Evolutionary conservation across 2,888 invertebrate species (phyloP).

Genomic region (Hetaerina titia): DNA sequence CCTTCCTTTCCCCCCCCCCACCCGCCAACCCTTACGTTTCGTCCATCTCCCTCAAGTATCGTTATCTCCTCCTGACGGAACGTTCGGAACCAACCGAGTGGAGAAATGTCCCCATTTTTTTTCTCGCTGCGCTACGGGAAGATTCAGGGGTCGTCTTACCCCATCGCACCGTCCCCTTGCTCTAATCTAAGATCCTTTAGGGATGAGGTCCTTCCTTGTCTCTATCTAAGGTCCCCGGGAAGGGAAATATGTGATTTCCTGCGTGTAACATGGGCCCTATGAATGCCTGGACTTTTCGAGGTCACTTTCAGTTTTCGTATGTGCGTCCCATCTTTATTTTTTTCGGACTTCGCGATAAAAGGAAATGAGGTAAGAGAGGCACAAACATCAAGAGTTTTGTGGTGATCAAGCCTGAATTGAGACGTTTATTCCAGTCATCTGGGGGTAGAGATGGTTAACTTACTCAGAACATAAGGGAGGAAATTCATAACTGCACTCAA

Average conservation of each 20-base stretch:
- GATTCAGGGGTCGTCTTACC: conserved; percentile 22
- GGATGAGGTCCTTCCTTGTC: conserved; percentile 26
- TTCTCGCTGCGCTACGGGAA: conserved; percentile 22
- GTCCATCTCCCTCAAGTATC: conserved; percentile 53
- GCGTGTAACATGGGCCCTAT: background rate
- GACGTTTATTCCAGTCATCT: background rate
- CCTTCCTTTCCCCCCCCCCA: background rate
- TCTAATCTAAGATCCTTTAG: background rate
- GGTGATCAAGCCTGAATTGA: conserved; percentile 20
- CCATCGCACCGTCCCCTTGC: background rate
- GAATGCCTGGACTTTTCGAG: background rate
- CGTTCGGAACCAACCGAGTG: conserved; percentile 63
- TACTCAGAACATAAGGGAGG: background rate
- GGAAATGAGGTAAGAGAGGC: conserved; percentile 4
- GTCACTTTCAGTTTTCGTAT: conserved; percentile 8
- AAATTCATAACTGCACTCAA: background rate
- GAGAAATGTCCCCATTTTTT: conserved; percentile 44
- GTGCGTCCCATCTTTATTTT: background rate
- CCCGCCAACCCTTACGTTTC: background rate
- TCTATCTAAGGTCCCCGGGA: conserved; percentile 10
- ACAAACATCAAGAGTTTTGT: background rate
- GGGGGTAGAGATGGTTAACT: background rate
- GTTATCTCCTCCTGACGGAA: conserved; percentile 57
- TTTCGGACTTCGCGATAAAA: conserved; percentile 16
- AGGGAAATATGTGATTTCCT: conserved; percentile 51